Conservation (phyloP, 2,888 invertebrate species). For the Cheilosia grossa region DNA sequence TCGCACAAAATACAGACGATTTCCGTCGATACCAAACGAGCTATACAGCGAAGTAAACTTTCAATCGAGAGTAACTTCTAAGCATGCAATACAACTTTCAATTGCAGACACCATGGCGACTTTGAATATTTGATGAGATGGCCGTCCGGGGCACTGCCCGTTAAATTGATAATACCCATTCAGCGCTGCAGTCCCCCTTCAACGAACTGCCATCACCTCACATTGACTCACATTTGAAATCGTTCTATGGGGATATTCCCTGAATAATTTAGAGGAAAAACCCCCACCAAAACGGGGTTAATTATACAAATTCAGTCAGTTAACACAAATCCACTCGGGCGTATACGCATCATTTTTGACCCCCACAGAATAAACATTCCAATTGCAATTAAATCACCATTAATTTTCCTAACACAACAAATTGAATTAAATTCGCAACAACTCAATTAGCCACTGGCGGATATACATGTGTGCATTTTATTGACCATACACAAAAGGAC, state of each 20-base stretch:
- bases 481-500: conserved; percentile 2
- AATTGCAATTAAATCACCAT: conserved; percentile 26
- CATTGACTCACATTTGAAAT: background rate
- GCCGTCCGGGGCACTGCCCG: conserved; percentile 19
- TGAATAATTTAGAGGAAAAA: background rate
- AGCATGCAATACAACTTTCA: background rate
- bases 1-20: too few relatives aligned
- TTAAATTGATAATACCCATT: conserved; percentile 24
- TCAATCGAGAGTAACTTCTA: background rate
- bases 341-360: conserved; percentile 16
- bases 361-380: conserved; percentile 10
- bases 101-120: conserved; percentile 21
- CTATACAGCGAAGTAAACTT: background rate
- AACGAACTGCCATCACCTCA: background rate
- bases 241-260: background rate
- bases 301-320: background rate
- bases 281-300: background rate
- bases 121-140: background rate
- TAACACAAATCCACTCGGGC: conserved; percentile 11
- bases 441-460: conserved; percentile 28
- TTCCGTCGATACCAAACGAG: too few relatives aligned
- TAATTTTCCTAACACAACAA: conserved; percentile 30
- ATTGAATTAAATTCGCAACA: conserved; percentile 52
- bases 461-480: conserved; percentile 10
- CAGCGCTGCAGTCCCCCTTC: too few relatives aligned